Base-by-base conservation (phyloP, 2,888 invertebrate genomes). In the Odiellus spinosus region DNA sequence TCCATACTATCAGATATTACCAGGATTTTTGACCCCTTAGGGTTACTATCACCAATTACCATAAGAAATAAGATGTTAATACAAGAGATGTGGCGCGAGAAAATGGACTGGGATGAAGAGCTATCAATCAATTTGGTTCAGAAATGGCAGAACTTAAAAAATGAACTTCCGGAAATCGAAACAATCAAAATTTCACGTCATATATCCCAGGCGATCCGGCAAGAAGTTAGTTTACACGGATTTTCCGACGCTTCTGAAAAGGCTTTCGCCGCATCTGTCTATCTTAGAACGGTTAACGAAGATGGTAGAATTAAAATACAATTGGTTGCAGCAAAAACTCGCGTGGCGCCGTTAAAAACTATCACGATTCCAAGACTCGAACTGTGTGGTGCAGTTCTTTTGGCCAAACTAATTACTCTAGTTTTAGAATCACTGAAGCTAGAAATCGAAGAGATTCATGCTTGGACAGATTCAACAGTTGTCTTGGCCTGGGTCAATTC, bases 81-180 rank as follows among this genome's bases (percentile, higher is more conserved):
- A 19, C 59, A 60, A 49, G 26, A 50, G 11, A 20, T 59, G 2
- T 61, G 60, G 58, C 45, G 47, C 15, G 20, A 40, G 12, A 43
- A 53, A 3, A 6, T 53, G 5, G 49, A 41, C 3, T 59, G 59
- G 59, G 59, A 60, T 51, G 53, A 53, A 8, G 34, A 36, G 1
- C 40, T 58, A 19, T 49, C 55, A 11, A 40, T 36, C 17, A 36
- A 39, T 12, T 20, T 53, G 8, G 18, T n/a, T 17, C 8, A 39
- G 3, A 26, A 35, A 8, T 52, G 46, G 49, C 17, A 18, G 8
- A 10, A 32, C 8, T 46, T 44, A 33, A 20, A 10, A 8, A 4
- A 17, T 11, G 39, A 48, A 15, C 8, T 51, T 8, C 4, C 26
- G 11, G 14, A 18, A 6, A 26, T 51, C 10, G 33, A 26, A 26